Evolutionary conservation across 37 sponge, comb jelly and placozoan genomes (phyloP).

Genomic region (Axinella damicornis): DNA sequence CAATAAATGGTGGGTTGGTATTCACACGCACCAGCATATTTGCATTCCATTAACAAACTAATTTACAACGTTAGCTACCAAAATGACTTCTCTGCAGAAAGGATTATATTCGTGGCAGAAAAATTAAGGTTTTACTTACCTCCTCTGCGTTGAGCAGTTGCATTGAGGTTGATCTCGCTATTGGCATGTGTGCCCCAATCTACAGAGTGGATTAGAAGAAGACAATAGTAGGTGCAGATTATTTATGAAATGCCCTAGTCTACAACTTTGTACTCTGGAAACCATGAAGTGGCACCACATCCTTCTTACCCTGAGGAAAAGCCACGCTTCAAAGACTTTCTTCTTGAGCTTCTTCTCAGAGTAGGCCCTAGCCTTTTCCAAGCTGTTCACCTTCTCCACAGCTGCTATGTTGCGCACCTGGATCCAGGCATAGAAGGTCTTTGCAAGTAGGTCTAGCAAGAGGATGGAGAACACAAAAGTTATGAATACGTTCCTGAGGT

Average conservation of each 20-base stretch:
- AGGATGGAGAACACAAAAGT: too few relatives aligned
- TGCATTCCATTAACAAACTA: too few relatives aligned
- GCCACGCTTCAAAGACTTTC: conserved; percentile 41
- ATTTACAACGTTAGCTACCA: too few relatives aligned
- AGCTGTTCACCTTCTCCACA: conserved; percentile 33
- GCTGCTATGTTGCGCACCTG: conserved; percentile 51
- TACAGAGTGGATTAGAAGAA: neutral
- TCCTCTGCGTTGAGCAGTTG: conserved; percentile 31
- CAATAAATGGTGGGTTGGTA: too few relatives aligned
- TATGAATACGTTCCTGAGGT: too few relatives aligned
- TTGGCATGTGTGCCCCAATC: conserved; percentile 25
- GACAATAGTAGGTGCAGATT: neutral
- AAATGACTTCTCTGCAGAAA: too few relatives aligned
- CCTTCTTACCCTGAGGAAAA: neutral
- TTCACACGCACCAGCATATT: too few relatives aligned
- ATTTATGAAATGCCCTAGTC: too few relatives aligned
- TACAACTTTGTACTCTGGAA: too few relatives aligned
- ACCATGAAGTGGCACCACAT: neutral
- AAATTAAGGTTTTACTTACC: too few relatives aligned
- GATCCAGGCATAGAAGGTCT: conserved; percentile 68
- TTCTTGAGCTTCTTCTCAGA: conserved; percentile 10
- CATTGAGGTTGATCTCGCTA: conserved; percentile 32
- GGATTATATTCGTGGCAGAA: too few relatives aligned
- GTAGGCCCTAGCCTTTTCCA: conserved; percentile 11
- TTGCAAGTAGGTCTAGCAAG: conserved; percentile 47